Evolutionary conservation across 1,140 invertebrate species (phyloP), one percentile per base, ranked within the genome.

Genomic region (Protaetia brevitarsis): DNA sequence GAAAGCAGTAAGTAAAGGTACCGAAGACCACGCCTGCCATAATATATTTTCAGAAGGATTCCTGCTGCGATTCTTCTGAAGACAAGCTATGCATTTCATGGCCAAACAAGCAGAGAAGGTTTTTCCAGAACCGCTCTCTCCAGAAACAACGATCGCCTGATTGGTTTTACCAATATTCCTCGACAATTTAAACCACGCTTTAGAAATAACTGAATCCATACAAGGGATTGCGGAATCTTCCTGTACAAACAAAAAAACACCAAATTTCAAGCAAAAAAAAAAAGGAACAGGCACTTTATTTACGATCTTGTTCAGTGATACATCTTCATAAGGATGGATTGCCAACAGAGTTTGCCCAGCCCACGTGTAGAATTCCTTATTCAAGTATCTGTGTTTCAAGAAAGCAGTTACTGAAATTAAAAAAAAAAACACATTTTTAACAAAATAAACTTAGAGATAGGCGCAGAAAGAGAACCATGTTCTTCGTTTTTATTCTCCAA

Each of bases 121-220:
- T 69, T 82, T 82, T 36, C 80, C 81, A 4, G 80, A 77, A 3
- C 80, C 81, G 64, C 77, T 81, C 37, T 82, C 79, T 1, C 80
- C 81, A 11, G 74, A 80, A 31, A 82, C 77, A 26, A 80, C 73
- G 63, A 81, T 78, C 34, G 80, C 64, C 63, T 78, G 76, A 37
- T 76, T 66, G n/a, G n/a, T 28, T 19, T 70, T 65, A 3, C 66
- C 66, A 36, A 70, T 67, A 26, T 62, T 30, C 16, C 66, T n/a
- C 7, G 57, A 37, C 28, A 68, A 61, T 10, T 36, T 60, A 28
- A 68, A 70, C 60, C 65, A 69, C 7, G 51, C 60, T 11, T 64
- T 59, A 10, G 64, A 59, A 11, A 69, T 60, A 1, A 69, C 10
- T 1, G 65, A 57, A 61, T 67, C 63, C 3, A 69, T 56, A 2